Conservation (phyloP, 2,797 vertebrate genomes). For the Fistularia tabacaria region DNA sequence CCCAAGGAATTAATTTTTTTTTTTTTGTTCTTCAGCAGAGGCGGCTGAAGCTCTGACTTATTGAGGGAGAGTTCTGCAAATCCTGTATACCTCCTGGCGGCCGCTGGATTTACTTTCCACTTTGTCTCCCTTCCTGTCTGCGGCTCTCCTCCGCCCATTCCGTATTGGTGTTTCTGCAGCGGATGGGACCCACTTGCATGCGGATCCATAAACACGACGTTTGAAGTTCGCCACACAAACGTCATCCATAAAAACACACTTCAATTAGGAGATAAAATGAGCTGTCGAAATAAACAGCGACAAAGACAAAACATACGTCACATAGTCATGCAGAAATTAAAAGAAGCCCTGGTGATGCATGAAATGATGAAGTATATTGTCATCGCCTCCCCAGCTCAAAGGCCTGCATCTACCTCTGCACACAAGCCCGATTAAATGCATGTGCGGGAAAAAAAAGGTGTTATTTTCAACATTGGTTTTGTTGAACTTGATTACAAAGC, state of each 20-base stretch:
- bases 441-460: no score
- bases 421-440: no score
- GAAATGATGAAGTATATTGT: no score
- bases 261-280: constrained; percentile 10
- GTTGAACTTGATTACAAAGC: no score
- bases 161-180: constrained; percentile 17
- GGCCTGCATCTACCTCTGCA: no score
- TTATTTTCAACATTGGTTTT: no score
- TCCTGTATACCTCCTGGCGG: neutral
- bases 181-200: constrained; percentile 15
- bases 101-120: neutral
- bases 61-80: neutral
- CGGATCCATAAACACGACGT: constrained; percentile 21
- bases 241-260: constrained; percentile 16
- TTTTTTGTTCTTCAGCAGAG: neutral
- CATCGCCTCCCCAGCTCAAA: no score
- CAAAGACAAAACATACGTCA: neutral
- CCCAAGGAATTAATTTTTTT: neutral
- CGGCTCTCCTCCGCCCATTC: neutral
- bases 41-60: neutral
- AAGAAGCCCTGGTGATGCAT: no score
- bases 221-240: constrained; percentile 22
- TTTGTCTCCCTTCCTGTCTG: neutral
- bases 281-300: neutral
- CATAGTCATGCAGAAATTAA: no score